Base-by-base conservation (phyloP, 2,797 vertebrate genomes). In the Siniperca undulata region DNA sequence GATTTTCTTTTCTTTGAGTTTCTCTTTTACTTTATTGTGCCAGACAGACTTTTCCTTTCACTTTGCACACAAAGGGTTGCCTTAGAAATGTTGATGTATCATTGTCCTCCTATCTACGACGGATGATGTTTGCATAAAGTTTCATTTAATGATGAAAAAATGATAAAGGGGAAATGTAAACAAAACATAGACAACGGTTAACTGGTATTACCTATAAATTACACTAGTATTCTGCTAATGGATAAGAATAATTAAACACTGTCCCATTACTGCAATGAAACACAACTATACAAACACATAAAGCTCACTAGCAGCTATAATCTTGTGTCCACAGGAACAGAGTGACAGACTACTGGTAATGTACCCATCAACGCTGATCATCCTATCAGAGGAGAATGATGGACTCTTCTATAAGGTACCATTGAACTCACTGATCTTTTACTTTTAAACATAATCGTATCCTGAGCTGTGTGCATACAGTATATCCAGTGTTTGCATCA, bases 341-440 rank as follows among this genome's bases (percentile, higher is more conserved):
- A 96, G 96, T 7, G 97, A 98, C 52, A 94, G 98, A 70, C 93
- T 99, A 0, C 79, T 99, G 91, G 96, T 99, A 67, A 95, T 99
- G 86, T 99, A 99, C 87, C 96, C 98, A 0, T 93, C 96, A 0
- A 97, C 98, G 0, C 93, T 99, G 80, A 98, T 98, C 87, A 98
- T 99, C 70, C 94, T 99, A 40, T 98, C 98, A 0, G 96, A 99
- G 86, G 97, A 99, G 81, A 92, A 84, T 0, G 71, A 95, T 0
- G 90, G 96, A 4, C 96, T 99, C 71, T 97, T 96, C 68, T 99
- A 99, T 80, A 99, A 99, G 97, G 98, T 99, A 90, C 76, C 74
- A 24, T 3, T 65, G 50, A 70, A 17, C 42, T 46, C 56, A 36
- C 14, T 70, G 17, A 78, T 19, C 22, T 73, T 62, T 70, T 17